A percentile compares a stretch with the other conserved stretches of the same genome.
Evolutionary conservation across 2,797 vertebrate species (phyloP).

Genomic region (Hippopotamyrus pictus): DNA sequence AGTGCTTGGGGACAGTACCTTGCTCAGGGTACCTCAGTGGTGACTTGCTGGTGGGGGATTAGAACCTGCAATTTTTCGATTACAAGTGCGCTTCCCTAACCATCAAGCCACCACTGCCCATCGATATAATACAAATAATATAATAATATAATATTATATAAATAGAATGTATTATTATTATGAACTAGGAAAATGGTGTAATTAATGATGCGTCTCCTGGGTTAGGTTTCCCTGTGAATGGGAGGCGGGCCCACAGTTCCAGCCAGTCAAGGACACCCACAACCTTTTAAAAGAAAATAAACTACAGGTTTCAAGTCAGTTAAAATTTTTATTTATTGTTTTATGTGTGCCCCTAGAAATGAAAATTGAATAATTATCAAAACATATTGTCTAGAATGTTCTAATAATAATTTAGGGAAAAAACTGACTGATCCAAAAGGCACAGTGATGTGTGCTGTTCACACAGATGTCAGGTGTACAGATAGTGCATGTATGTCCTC

Average conservation of each 20-base stretch:
- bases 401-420: background rate
- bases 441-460: background rate
- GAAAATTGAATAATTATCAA: background rate
- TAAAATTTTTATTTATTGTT: constrained; percentile 10
- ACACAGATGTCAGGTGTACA: background rate
- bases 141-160: no score
- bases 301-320: constrained; percentile 20
- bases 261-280: background rate
- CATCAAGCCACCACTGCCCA: no score
- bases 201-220: background rate
- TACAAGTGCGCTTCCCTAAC: no score
- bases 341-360: background rate
- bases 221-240: constrained; percentile 20
- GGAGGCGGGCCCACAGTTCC: background rate
- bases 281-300: background rate
- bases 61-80: no score
- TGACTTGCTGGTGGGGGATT: no score
- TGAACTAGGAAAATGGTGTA: background rate
- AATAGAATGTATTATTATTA: background rate
- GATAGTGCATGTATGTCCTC: background rate
- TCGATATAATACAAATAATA: no score
- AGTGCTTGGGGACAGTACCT: no score
- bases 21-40: no score
- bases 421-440: background rate
- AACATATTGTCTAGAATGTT: background rate